Evolutionary conservation across 2,888 invertebrate genomes (phyloP).

Genomic region (Hanleya hanleyi): DNA sequence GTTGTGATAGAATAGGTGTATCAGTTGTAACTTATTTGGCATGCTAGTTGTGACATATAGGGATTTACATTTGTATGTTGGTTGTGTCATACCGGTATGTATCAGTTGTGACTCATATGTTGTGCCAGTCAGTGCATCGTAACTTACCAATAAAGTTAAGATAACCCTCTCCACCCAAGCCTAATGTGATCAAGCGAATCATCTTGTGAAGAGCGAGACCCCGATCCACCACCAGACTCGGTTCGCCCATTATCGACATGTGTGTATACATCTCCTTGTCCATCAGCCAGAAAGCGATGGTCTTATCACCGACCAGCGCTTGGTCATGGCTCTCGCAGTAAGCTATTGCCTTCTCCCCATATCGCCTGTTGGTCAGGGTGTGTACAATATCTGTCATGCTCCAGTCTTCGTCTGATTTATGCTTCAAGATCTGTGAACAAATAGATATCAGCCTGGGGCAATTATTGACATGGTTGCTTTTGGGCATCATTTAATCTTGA

Average conservation of each 20-base stretch:
- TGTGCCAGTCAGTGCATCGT: too few relatives aligned
- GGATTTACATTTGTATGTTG: too few relatives aligned
- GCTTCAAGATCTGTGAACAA: conserved; percentile 72
- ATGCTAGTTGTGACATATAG: too few relatives aligned
- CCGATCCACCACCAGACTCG: conserved; percentile 82
- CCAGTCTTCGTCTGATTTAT: conserved; percentile 91
- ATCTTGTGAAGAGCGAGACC: conserved; percentile 98
- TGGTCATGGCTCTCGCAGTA: conserved; percentile 99
- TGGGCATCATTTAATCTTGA: too few relatives aligned
- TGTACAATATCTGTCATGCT: conserved; percentile 91
- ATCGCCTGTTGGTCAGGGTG: conserved; percentile 93
- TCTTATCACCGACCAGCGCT: conserved; percentile 89
- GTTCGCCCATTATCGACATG: conserved; percentile 83
- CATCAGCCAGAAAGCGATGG: conserved; percentile 99
- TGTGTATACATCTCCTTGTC: conserved; percentile 98
- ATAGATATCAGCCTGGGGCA: background rate
- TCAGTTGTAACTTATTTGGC: too few relatives aligned
- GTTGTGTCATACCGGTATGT: too few relatives aligned
- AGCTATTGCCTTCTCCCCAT: conserved; percentile 97
- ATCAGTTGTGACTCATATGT: too few relatives aligned
- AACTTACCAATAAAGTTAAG: conserved; percentile 95
- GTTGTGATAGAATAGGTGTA: too few relatives aligned
- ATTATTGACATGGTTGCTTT: too few relatives aligned
- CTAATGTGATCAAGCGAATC: conserved; percentile 94
- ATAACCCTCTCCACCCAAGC: conserved; percentile 97